phyloP scores from a whole-genome alignment of 2,113 vertebrate genomes.

The Coracopsis vasa region DNA sequence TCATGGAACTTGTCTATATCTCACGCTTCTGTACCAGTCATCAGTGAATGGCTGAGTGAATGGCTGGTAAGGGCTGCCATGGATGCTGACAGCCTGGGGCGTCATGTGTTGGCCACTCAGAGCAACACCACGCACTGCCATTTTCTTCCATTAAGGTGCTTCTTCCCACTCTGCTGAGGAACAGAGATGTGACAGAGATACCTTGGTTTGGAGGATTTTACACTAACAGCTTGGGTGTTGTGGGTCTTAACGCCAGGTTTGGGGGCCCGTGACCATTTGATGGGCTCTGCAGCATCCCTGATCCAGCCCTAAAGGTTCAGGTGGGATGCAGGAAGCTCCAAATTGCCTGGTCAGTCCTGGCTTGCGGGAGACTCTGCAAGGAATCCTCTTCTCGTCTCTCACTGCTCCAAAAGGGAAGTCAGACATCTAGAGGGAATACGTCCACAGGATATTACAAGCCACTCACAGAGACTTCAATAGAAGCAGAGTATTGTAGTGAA shows the following conservation, averaged over 20 bases:
- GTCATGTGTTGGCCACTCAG: rapidly evolving
- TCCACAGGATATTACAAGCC: conserved; percentile 34
- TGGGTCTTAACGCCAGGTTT: background rate
- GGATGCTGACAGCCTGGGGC: background rate
- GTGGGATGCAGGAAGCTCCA: background rate
- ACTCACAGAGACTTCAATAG: background rate
- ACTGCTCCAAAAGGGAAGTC: background rate
- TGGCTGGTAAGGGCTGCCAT: background rate
- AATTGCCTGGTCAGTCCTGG: background rate
- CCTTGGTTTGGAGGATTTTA: background rate
- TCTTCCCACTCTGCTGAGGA: background rate
- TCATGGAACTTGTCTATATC: background rate
- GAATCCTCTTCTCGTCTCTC: background rate
- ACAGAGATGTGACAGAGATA: background rate
- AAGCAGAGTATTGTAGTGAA: conserved; percentile 42
- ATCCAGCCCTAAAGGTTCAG: background rate
- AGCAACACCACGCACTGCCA: background rate
- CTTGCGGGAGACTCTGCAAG: background rate
- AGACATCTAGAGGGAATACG: background rate
- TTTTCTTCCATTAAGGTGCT: background rate
- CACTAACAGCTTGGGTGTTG: rapidly evolving
- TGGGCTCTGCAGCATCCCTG: background rate
- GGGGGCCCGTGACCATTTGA: rapidly evolving
- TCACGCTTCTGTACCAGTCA: background rate
- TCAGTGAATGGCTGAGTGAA: rapidly evolving